Base-by-base conservation (phyloP, 2,113 vertebrate species). In the Leiothrix lutea region DNA sequence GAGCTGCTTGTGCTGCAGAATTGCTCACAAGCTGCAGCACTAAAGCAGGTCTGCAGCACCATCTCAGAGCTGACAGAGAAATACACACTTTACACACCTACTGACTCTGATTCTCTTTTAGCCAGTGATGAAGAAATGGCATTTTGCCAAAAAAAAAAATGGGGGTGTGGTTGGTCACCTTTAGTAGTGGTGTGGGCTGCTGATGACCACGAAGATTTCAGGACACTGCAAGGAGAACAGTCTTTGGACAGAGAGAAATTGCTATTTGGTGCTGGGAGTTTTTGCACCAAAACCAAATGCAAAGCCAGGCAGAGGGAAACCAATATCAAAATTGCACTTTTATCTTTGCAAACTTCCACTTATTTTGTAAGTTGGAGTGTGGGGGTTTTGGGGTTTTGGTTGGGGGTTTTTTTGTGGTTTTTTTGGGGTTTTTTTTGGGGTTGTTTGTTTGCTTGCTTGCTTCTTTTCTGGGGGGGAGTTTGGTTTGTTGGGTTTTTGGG, bases 321-420 rank as follows among this genome's bases (percentile, higher is more conserved):
- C 1, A 48, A 5, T 47, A 64, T 19, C 16, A 86, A n/a, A 87
- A 81, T 21, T 12, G 5, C 4, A 47, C 0, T 0, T 54, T 91
- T 29, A 38, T 19, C 38, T 80, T 65, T 58, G 14, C 5, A 11
- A 73, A 54, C 9, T 80, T 29, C 9, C 35, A n/a, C 8, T 35
- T 58, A 42, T 18, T 84, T 44, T 77, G 4, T n/a, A 47, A 62
- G 36, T 0, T 18, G 17, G 9, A 7, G 18, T 45, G 11, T 40
- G 11, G 40, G 13, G 40, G 8, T 38, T 38, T 38, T 8, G 36
- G 40, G 40, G 11, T 45, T 45, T 45, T 20, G 36, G 10, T 38
- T 38, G 36, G 36, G 36, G 36, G 36, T 38, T 48, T 26, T 28
- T 48, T 14, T 9, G 51, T 16, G 22, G 25, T 10, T 61, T 73